Percentiles rank a stretch among this genome's conserved stretches.
Evolutionary conservation across 1,140 invertebrate species (phyloP).

Genomic region (Neotoxoptera formosana): DNA sequence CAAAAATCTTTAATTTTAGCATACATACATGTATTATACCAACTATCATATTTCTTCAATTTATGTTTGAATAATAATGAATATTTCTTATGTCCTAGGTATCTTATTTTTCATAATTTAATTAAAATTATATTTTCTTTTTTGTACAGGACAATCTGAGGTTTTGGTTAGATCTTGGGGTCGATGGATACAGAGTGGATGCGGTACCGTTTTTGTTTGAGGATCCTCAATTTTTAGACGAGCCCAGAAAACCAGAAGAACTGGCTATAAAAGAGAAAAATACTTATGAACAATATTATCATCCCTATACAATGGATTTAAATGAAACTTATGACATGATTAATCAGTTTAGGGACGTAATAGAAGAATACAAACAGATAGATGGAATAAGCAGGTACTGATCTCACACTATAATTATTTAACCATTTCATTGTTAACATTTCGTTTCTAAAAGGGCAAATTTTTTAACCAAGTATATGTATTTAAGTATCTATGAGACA

Average conservation of each 20-base stretch:
- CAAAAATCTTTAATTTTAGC: background rate
- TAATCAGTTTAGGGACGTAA: slow-evolving; percentile 69
- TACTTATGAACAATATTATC: slow-evolving; percentile 61
- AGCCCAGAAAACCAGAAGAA: slow-evolving; percentile 58
- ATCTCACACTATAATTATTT: background rate
- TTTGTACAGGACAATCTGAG: slow-evolving; percentile 64
- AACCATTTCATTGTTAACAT: background rate
- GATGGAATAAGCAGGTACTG: slow-evolving; percentile 57
- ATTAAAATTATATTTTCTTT: background rate
- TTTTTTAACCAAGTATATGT: background rate
- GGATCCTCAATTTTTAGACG: slow-evolving; percentile 63
- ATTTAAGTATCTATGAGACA: background rate
- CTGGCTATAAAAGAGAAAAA: background rate
- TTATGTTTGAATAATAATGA: background rate
- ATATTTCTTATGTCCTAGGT: background rate
- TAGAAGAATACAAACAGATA: slow-evolving; percentile 68
- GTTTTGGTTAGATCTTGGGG: slow-evolving; percentile 74
- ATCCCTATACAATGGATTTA: slow-evolving; percentile 72
- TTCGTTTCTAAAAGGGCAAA: no score
- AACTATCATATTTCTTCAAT: background rate
- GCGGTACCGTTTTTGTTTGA: slow-evolving; percentile 68
- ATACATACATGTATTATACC: no score
- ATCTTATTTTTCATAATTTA: background rate
- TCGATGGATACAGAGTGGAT: slow-evolving; percentile 76
- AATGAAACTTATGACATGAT: slow-evolving; percentile 71